Conservation (phyloP, 2,888 invertebrate genomes). For the Pedicia rivosa region DNA sequence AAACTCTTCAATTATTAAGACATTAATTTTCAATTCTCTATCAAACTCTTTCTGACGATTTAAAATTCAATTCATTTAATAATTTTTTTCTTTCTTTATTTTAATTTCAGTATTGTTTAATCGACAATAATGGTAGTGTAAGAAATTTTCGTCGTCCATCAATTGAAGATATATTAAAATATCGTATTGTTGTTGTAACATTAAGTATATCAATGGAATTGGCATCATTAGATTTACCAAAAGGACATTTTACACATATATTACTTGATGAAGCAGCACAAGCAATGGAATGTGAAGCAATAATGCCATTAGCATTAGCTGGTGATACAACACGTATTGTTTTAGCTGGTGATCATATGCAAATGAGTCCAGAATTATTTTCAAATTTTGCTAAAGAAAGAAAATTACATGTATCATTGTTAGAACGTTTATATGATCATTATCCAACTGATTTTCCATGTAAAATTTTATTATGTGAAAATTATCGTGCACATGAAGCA, state of each 20-base stretch:
- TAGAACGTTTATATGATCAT: constrained; percentile 61
- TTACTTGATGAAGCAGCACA: constrained; percentile 78
- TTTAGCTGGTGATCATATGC: constrained; percentile 74
- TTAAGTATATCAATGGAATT: constrained; percentile 62
- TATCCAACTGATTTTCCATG: constrained; percentile 60
- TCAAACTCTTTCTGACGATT: too few species aligned
- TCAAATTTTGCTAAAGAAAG: constrained; percentile 55
- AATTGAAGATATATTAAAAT: constrained; percentile 50
- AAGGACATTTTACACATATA: constrained; percentile 58
- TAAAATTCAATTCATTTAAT: too few species aligned
- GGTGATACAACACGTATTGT: constrained; percentile 56
- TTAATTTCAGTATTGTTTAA: constrained; percentile 50
- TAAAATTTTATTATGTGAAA: constrained; percentile 64
- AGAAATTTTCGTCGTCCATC: constrained; percentile 51
- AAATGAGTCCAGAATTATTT: constrained; percentile 67
- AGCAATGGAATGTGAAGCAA: constrained; percentile 71
- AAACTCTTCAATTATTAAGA: too few species aligned
- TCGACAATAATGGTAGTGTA: constrained; percentile 37
- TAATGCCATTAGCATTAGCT: constrained; percentile 62
- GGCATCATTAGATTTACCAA: constrained; percentile 46
- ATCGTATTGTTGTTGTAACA: constrained; percentile 62
- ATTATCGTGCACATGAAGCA: constrained; percentile 67
- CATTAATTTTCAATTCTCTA: too few species aligned
- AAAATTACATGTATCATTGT: constrained; percentile 51
- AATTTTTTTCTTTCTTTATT: constrained; percentile 8